Base-by-base conservation (phyloP, 2,113 vertebrate genomes). In the Chaetodon auriga region DNA sequence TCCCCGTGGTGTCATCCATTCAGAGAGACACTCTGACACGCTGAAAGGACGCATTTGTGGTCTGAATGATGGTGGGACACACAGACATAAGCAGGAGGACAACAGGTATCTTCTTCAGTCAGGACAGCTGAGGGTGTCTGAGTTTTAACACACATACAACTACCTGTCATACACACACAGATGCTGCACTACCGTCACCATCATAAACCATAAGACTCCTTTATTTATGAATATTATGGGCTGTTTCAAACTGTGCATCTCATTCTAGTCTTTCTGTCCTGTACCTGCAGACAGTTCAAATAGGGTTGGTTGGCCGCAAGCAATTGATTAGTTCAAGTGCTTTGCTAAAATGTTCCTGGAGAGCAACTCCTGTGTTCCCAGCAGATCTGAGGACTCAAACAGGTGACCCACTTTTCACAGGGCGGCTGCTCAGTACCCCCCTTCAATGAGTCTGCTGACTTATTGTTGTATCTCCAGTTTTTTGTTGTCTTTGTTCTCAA, bases 1-100 rank as follows among this genome's bases (percentile, higher is more conserved):
- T 85, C 75, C 89, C 89, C 78, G 81, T 69, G 75, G 92, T 64
- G 87, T 68, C 16, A 5, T 85, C 70, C 69, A 60, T 69, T 78
- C 58, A 78, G 57, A 65, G 4, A 64, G 70, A 79, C 65, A 64
- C 74, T 75, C 48, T 15, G 25, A 82, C 54, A 51, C 69, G 69
- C 64, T 82, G 85, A 71, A 65, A 82, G 62, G 55, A 69, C 46
- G 38, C 14, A 19, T 36, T 58, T 63, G 35, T 55, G 36, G 53
- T 62, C 68, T 35, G 60, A 53, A 38, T 36, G 19, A 81, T 36
- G 75, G n/a, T 51, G 61, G 23, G 0, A 82, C 36, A 66, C 48
- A 80, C 51, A 65, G 66, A 81, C 64, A 64, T 43, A 80, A 3
- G 12, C 11, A 9, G 36, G 11, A 71, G 3, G 38, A 58, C 35